Evolutionary conservation across 2,113 vertebrate genomes (phyloP).

Genomic region (Ptychochromis oligacanthus): DNA sequence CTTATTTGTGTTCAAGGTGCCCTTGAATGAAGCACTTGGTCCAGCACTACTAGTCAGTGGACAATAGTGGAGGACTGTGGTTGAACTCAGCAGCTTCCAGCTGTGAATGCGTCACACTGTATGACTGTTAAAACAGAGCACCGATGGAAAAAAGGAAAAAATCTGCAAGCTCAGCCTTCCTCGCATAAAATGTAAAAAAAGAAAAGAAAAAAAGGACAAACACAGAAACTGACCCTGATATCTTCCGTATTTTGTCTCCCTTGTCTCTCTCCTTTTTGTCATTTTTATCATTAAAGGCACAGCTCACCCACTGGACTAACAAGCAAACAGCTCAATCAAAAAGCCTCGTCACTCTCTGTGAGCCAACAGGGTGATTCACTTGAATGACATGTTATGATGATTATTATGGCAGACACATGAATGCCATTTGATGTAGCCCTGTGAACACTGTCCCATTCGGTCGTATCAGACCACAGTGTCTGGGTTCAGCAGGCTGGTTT

Average conservation of each 20-base stretch:
- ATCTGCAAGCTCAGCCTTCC: conserved; percentile 9
- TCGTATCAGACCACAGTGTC: neutral
- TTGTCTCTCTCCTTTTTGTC: neutral
- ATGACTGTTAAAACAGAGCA: conserved; percentile 47
- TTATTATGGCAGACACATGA: conserved; percentile 47
- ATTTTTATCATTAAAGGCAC: neutral
- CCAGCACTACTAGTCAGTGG: conserved; percentile 24
- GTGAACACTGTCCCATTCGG: conserved; percentile 31
- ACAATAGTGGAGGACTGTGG: conserved; percentile 39
- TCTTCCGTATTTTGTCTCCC: neutral
- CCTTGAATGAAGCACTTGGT: conserved; percentile 53
- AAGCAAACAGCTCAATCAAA: conserved; percentile 34
- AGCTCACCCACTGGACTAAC: neutral
- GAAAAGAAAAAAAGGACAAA: neutral
- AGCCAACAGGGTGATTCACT: conserved; percentile 1
- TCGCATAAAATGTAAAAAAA: neutral
- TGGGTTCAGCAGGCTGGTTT: neutral
- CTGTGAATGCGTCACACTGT: conserved; percentile 64
- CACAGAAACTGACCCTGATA: neutral
- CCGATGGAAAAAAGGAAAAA: conserved; percentile 13
- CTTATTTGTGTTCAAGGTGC: conserved; percentile 57
- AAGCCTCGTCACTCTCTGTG: neutral
- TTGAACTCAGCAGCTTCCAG: conserved; percentile 65
- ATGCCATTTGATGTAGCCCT: conserved; percentile 33
- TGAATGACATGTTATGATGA: conserved; percentile 45